Conservation (phyloP, 2,888 invertebrate species). For the Phyllotreta cruciferae region DNA sequence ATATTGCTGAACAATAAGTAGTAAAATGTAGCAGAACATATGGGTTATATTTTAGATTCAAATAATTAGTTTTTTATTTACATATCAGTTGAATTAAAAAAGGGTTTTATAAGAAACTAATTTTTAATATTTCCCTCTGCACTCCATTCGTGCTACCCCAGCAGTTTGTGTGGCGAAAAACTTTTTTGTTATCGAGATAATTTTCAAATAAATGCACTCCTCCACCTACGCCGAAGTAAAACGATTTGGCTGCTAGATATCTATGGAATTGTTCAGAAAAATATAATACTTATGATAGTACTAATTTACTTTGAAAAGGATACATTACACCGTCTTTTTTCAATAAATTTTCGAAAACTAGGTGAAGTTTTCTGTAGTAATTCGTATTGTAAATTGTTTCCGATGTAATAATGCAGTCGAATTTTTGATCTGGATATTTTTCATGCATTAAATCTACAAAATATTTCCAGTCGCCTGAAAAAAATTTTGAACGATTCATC, state of each 20-base stretch:
- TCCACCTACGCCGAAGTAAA: slow-evolving; percentile 97
- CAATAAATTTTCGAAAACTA: slow-evolving; percentile 70
- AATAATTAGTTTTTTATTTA: slow-evolving; percentile 6
- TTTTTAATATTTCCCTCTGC: slow-evolving; percentile 68
- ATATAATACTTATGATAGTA: neutral
- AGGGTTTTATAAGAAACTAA: slow-evolving; percentile 51
- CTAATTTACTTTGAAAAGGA: slow-evolving; percentile 56
- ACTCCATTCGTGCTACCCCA: slow-evolving; percentile 73
- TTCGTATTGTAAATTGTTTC: slow-evolving; percentile 91
- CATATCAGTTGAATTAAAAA: slow-evolving; percentile 1
- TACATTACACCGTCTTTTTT: slow-evolving; percentile 70
- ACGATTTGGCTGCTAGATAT: slow-evolving; percentile 86
- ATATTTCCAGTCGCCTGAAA: slow-evolving; percentile 71
- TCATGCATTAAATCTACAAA: slow-evolving; percentile 58
- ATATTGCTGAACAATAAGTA: too few species aligned
- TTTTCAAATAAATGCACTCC: slow-evolving; percentile 79
- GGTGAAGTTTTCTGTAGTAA: slow-evolving; percentile 79
- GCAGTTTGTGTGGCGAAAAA: slow-evolving; percentile 65
- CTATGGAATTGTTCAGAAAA: slow-evolving; percentile 48
- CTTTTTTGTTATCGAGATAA: slow-evolving; percentile 63
- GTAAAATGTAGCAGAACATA: too few species aligned
- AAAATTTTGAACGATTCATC: slow-evolving; percentile 65
- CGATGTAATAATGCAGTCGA: slow-evolving; percentile 86
- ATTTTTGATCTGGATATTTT: slow-evolving; percentile 63
- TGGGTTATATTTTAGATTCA: too few species aligned